These are phyloP conservation scores for Platycnemis pennipes DNA, from an alignment of 2,888 invertebrate genomes.

Conservation along the genomic window DNA sequence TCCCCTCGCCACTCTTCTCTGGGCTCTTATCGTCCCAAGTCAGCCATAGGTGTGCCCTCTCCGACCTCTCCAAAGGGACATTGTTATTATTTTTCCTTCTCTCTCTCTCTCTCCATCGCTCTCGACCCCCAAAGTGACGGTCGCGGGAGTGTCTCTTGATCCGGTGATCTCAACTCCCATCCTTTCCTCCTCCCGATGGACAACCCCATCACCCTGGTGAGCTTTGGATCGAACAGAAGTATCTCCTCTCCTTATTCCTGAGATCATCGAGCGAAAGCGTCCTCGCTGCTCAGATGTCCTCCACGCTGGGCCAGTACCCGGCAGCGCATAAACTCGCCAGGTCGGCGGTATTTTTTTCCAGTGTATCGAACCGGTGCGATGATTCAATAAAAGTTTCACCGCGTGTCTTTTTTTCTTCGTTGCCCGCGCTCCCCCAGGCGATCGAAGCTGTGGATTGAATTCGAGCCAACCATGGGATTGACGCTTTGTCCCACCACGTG, in stretches of 20 bases:
- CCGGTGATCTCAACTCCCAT: not conserved
- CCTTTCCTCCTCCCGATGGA: not conserved
- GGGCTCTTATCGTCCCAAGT: not conserved
- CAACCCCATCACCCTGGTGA: not conserved
- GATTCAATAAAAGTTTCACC: not conserved
- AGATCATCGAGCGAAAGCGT: not conserved
- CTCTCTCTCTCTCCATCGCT: not conserved
- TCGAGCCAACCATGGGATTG: not conserved
- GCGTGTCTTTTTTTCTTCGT: not conserved
- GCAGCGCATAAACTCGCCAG: not conserved
- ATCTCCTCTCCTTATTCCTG: not conserved
- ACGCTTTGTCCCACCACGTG: not conserved
- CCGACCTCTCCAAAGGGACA: not conserved
- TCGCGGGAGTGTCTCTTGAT: not conserved
- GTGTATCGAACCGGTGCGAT: not conserved
- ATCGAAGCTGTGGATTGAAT: not conserved
- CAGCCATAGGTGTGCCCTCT: not conserved
- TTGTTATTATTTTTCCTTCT: not conserved
- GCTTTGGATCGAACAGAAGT: not conserved
- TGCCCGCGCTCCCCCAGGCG: not conserved
- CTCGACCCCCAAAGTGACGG: not conserved
- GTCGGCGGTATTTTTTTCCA: not conserved
- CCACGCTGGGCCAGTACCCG: too few relatives aligned
- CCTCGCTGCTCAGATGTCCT: not conserved
- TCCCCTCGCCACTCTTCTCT: not conserved